Percentiles rank a stretch among this genome's conserved stretches.
These are phyloP conservation scores for Glandiceps talaboti DNA, from an alignment of 53 echinoderm and acorn worm genomes.

Conservation along the genomic window DNA sequence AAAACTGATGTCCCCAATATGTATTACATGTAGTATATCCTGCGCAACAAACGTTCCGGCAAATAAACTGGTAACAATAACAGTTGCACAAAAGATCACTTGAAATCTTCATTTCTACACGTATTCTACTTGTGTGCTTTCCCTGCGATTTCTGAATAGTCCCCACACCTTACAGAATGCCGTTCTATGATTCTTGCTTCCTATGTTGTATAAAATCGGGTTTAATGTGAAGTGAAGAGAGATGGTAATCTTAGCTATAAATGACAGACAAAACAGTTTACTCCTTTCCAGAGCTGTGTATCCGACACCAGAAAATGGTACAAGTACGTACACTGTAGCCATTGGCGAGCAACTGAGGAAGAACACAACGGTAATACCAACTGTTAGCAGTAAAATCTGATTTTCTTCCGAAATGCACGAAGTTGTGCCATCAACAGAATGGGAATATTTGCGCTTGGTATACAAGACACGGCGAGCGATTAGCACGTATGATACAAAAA, in stretches of 20 bases:
- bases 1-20: too few species aligned
- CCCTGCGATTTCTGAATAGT: too few species aligned
- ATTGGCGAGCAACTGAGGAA: not conserved
- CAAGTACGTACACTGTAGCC: not conserved
- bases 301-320: not conserved
- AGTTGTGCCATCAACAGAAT: not conserved
- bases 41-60: too few species aligned
- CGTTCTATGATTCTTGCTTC: not conserved
- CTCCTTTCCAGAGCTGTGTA: not conserved
- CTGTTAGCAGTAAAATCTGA: not conserved
- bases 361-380: not conserved
- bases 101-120: too few species aligned
- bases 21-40: too few species aligned
- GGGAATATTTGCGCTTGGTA: not conserved
- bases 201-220: not conserved
- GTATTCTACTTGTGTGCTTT: too few species aligned
- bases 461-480: not conserved
- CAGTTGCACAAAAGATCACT: too few species aligned
- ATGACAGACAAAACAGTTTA: not conserved
- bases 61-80: too few species aligned
- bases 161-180: not conserved
- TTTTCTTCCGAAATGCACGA: not conserved
- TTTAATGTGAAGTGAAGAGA: not conserved
- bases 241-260: not conserved
- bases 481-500: not conserved